Base-by-base conservation (phyloP, 2,888 invertebrate species). In the Linhomoeus sp. region DNA sequence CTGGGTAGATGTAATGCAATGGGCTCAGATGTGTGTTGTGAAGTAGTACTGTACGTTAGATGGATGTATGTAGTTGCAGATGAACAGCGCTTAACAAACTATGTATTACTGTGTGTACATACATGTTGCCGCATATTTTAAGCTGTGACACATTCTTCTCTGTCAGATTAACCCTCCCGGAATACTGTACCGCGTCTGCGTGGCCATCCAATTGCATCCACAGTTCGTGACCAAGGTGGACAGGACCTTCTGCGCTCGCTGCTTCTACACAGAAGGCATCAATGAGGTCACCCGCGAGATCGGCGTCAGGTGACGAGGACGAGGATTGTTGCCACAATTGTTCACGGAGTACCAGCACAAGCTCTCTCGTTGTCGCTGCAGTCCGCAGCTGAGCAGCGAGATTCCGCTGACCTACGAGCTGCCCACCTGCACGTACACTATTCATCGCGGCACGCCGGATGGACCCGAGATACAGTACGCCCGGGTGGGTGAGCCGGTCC, bases 161-260 rank as follows among this genome's bases (percentile, higher is more conserved):
- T 9, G 9, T 5, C 43, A 59, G 59, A 53, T 56, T 29, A 56
- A 50, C 40, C 62, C 61, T 9, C 46, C 50, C 17, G 61, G 62
- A 2, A 53, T 54, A 5, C 53, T 60, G 37, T 57, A 58, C 38
- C 51, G 62, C 20, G 50, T 63, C 20, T 62, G 62, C 49, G 51
- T 61, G 20, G 50, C 56, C 14, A 57, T 61, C 1, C 59, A 62
- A 43, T 56, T 62, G 20, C 62, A 62, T 49, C 62, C 62, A 1
- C 53, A 63, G 15, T 62, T 62, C 45, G 62, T 62, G 29, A 62
- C 62, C 2, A 62, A 62, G 29, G 53, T 61, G 3, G 62, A 62
- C 47, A 51, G 59, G 14, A 57, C 56, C 24, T 62, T 61, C 49
- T 62, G 62, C 51, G 62, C 62, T 19, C 59, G 60, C 43, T 62